phyloP scores from a whole-genome alignment of 2,797 vertebrate species.

The Gobionotothen gibberifrons region DNA sequence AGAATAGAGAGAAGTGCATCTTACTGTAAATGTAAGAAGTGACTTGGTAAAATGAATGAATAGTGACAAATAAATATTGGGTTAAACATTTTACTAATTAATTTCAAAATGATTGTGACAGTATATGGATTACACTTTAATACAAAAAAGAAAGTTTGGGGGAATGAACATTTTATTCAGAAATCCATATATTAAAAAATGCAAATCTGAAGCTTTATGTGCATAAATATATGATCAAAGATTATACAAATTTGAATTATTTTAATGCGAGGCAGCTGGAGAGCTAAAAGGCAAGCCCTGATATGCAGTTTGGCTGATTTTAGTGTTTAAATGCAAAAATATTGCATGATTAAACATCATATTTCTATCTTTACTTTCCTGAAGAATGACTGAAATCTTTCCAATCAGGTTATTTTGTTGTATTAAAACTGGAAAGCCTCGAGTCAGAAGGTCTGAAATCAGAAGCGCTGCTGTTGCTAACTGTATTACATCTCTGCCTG shows the following conservation, averaged over 20 bases:
- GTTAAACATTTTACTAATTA: conserved; percentile 20
- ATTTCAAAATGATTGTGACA: neutral
- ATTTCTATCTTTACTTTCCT: neutral
- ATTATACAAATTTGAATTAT: conserved; percentile 26
- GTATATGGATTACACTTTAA: neutral
- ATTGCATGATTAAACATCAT: conserved; percentile 5
- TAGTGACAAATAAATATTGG: conserved; percentile 15
- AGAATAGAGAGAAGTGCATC: neutral
- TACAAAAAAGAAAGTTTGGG: neutral
- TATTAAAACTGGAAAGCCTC: neutral
- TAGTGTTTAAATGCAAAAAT: conserved; percentile 14
- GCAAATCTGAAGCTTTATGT: conserved; percentile 14
- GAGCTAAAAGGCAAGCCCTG: neutral
- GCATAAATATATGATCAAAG: conserved; percentile 44
- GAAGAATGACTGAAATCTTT: conserved; percentile 2
- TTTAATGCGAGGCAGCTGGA: conserved; percentile 14
- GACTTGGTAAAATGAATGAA: conserved; percentile 13
- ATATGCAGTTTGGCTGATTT: neutral
- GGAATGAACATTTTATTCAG: conserved; percentile 1
- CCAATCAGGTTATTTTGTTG: conserved; percentile 2
- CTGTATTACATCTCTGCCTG: conserved; percentile 12
- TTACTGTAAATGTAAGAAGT: conserved; percentile 9
- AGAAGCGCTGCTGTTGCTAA: neutral
- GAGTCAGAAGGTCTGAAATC: neutral
- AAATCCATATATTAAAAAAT: conserved; percentile 18